These are phyloP conservation scores for Xestia sexstrigata DNA, from an alignment of 2,888 invertebrate species.

Conservation along the genomic window DNA sequence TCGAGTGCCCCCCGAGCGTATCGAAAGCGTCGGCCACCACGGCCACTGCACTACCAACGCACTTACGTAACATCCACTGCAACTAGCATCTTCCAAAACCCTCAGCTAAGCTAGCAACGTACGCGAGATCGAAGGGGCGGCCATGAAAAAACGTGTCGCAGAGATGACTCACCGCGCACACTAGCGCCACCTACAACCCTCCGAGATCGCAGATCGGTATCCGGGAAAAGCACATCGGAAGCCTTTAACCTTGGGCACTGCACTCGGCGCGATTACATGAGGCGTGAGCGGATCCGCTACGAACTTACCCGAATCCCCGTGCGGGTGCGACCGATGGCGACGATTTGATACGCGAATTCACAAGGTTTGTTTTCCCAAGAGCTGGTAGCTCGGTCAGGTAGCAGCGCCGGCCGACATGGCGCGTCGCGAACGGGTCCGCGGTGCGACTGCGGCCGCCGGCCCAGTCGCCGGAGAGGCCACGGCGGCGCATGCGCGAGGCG, in stretches of 20 bases:
- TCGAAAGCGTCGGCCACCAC: conserved; percentile 84
- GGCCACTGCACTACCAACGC: conserved; percentile 84
- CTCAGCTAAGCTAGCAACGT: conserved; percentile 71
- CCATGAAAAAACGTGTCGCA: conserved; percentile 89
- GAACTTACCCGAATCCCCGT: conserved; percentile 86
- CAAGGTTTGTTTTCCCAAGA: conserved; percentile 79
- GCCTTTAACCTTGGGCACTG: conserved; percentile 79
- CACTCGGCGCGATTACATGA: conserved; percentile 69
- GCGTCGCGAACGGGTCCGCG: conserved; percentile 84
- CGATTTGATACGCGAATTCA: conserved; percentile 75
- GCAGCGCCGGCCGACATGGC: conserved; percentile 86
- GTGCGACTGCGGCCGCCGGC: conserved; percentile 85
- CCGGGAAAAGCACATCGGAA: conserved; percentile 78
- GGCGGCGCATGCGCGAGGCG: conserved; percentile 80
- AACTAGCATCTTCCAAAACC: conserved; percentile 81
- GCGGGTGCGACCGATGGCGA: conserved; percentile 76
- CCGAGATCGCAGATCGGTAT: conserved; percentile 73
- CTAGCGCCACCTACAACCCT: conserved; percentile 85
- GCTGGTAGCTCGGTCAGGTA: conserved; percentile 86
- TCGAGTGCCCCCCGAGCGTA: conserved; percentile 81
- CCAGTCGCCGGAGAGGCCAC: conserved; percentile 77
- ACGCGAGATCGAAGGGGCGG: conserved; percentile 85
- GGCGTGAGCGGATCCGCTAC: conserved; percentile 70
- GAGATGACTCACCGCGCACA: conserved; percentile 88
- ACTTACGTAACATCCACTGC: conserved; percentile 88